A percentile compares a stretch with the other conserved stretches of the same genome.
Evolutionary conservation across 2,113 vertebrate species (phyloP).

Genomic region (Trogon melanurus): DNA sequence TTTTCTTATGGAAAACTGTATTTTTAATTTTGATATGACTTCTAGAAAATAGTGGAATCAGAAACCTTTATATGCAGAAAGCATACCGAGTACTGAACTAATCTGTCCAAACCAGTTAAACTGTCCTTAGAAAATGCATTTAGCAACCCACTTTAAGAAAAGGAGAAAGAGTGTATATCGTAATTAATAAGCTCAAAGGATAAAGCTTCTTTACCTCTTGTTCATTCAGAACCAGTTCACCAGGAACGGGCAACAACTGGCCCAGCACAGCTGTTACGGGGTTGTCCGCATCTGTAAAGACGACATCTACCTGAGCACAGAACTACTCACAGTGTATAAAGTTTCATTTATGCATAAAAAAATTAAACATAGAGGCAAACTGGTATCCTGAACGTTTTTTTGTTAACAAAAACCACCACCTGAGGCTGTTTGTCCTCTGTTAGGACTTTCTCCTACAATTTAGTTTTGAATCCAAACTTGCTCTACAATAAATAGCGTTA

Average conservation of each 20-base stretch:
- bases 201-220: constrained; percentile 59
- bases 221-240: constrained; percentile 57
- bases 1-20: neutral
- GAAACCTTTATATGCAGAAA: neutral
- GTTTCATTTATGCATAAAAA: neutral
- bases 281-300: constrained; percentile 57
- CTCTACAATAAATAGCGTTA: neutral
- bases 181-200: neutral
- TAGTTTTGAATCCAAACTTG: neutral
- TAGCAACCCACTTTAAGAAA: neutral
- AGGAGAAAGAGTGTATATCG: neutral
- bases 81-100: neutral
- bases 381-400: neutral
- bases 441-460: neutral
- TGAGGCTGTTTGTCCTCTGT: neutral
- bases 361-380: neutral
- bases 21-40: neutral
- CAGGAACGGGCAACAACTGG: constrained; percentile 56
- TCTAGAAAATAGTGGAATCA: neutral
- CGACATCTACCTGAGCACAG: neutral
- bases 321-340: neutral
- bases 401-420: neutral
- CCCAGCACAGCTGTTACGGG: constrained; percentile 44
- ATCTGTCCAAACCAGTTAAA: neutral
- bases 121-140: neutral